These are phyloP conservation scores for Odontothrips loti DNA, from an alignment of 2,888 invertebrate genomes.

Conservation along the genomic window DNA sequence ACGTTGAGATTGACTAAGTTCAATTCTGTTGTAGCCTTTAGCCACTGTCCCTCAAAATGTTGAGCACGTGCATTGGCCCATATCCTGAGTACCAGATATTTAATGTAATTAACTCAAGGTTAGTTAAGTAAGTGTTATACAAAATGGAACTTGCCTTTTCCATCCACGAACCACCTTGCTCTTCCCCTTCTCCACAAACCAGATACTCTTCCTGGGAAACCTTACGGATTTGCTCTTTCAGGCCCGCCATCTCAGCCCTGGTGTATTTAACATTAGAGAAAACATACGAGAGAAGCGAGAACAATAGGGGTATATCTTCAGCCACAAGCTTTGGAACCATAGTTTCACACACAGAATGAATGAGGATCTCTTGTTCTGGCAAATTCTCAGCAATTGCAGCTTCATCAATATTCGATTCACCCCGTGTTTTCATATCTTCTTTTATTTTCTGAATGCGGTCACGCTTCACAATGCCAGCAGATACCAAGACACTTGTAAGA, in stretches of 20 bases:
- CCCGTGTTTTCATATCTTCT: constrained; percentile 72
- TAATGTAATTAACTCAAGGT: not conserved
- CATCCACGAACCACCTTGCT: constrained; percentile 92
- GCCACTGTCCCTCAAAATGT: too few relatives aligned
- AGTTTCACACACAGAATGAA: constrained; percentile 98
- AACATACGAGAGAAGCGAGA: constrained; percentile 96
- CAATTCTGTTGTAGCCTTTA: too few relatives aligned
- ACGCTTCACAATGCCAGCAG: constrained; percentile 98
- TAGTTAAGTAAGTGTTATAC: too few relatives aligned
- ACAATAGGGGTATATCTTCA: constrained; percentile 96
- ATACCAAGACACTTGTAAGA: constrained; percentile 93
- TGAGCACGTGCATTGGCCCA: not conserved
- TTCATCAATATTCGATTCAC: constrained; percentile 81
- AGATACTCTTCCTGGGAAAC: constrained; percentile 95
- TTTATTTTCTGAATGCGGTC: constrained; percentile 93
- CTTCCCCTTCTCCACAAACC: constrained; percentile 88
- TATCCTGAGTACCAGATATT: not conserved
- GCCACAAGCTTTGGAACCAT: constrained; percentile 99
- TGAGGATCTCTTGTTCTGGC: constrained; percentile 97
- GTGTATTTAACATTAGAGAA: constrained; percentile 98
- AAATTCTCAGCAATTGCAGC: constrained; percentile 91
- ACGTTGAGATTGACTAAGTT: too few relatives aligned
- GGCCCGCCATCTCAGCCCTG: constrained; percentile 89
- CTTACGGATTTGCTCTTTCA: constrained; percentile 87
- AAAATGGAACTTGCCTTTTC: constrained; percentile 71